phyloP scores from a whole-genome alignment of 1,140 invertebrate genomes.

The Drusus annulatus region DNA sequence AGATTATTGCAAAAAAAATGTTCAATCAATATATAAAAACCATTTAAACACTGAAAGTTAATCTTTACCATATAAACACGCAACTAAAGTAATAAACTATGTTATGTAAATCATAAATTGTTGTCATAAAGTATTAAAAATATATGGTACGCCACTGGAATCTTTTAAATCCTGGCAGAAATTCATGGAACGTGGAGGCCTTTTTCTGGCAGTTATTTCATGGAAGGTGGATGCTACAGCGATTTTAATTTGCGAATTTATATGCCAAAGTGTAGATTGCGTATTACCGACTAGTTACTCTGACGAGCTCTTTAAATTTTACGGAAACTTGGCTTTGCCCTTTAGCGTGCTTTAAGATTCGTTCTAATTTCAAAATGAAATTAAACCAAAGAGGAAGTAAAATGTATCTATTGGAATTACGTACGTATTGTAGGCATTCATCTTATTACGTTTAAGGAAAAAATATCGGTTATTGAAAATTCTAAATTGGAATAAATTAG shows the following conservation, averaged over 20 bases:
- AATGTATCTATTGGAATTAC: no score
- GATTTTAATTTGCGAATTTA: conserved; percentile 59
- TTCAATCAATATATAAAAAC: no score
- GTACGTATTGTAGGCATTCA: no score
- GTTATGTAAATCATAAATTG: no score
- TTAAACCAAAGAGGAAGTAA: background rate
- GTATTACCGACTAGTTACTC: conserved; percentile 53
- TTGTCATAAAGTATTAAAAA: no score
- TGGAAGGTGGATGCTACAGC: background rate
- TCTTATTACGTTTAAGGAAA: no score
- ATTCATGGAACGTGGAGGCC: background rate
- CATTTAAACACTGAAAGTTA: no score
- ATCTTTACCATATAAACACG: no score
- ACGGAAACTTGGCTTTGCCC: conserved; percentile 36
- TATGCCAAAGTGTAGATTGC: conserved; percentile 56
- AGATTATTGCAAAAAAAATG: no score
- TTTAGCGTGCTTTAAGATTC: background rate
- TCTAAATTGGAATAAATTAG: no score
- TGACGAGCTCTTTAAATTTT: conserved; percentile 50
- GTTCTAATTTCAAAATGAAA: background rate
- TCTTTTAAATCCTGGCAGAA: background rate
- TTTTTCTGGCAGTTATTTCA: conserved; percentile 44
- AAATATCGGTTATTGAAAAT: no score
- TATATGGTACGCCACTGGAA: background rate
- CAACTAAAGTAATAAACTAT: no score